Percentiles rank a stretch among this genome's conserved stretches.
Conservation (phyloP, 2,888 invertebrate genomes). For the Ormyrus labotus region DNA sequence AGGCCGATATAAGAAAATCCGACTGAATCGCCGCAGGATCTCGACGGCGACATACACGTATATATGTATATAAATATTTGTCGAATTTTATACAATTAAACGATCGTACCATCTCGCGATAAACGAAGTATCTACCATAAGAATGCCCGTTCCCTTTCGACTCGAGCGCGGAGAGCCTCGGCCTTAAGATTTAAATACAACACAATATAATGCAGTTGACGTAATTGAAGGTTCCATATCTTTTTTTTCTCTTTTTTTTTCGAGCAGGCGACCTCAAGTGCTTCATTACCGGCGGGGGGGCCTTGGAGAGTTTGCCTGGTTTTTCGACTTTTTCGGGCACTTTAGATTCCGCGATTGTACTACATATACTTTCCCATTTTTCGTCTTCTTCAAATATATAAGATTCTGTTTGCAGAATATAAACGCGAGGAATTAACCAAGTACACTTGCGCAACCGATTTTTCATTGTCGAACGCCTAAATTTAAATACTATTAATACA, state of each 20-base stretch:
- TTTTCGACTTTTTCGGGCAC: too few relatives aligned
- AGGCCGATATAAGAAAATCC: too few relatives aligned
- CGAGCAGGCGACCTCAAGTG: constrained; percentile 4
- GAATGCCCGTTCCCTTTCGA: background rate
- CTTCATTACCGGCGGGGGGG: background rate
- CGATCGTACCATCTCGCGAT: background rate
- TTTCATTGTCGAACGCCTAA: too few relatives aligned
- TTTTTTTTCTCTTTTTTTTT: background rate
- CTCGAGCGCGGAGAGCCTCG: background rate
- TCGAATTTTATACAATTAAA: constrained; percentile 32
- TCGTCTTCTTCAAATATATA: constrained; percentile 5
- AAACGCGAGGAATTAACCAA: too few relatives aligned
- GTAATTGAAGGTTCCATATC: background rate
- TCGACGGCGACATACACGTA: background rate
- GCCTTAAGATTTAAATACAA: background rate
- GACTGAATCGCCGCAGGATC: too few relatives aligned
- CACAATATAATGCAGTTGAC: constrained; percentile 3
- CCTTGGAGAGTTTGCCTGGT: too few relatives aligned
- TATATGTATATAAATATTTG: background rate
- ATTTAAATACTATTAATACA: too few relatives aligned
- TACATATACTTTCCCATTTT: too few relatives aligned
- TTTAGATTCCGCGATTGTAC: too few relatives aligned
- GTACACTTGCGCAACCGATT: too few relatives aligned
- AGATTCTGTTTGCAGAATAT: background rate
- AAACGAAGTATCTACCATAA: background rate